Evolutionary conservation across 2,888 invertebrate species (phyloP).

Genomic region (Clivina fossor): DNA sequence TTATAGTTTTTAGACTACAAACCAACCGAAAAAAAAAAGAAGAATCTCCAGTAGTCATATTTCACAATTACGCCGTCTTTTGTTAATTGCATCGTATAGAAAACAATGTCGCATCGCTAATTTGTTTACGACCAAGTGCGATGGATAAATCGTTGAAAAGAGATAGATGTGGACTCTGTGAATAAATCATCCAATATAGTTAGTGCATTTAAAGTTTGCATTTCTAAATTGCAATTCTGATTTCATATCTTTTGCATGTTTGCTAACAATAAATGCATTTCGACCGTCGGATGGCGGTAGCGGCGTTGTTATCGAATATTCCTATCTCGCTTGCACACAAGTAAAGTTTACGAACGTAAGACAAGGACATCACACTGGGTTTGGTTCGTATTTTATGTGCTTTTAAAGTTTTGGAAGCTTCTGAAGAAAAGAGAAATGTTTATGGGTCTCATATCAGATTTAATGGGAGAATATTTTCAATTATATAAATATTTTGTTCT

Average conservation of each 20-base stretch:
- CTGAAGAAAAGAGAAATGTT: no score
- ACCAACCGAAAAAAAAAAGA: neutral
- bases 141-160: no score
- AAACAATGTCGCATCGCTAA: neutral
- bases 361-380: no score
- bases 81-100: neutral
- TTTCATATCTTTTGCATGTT: neutral
- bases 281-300: neutral
- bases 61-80: neutral
- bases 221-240: neutral
- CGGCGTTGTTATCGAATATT: neutral
- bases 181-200: neutral
- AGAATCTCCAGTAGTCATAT: neutral
- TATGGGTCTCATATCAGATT: no score
- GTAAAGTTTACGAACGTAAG: no score
- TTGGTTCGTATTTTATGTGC: no score
- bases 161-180: no score
- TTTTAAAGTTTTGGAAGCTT: no score
- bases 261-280: neutral
- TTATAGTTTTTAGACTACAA: neutral
- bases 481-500: no score
- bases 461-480: no score
- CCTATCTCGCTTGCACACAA: neutral
- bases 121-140: neutral
- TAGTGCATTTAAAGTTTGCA: neutral